Base-by-base conservation (phyloP, 2,797 vertebrate species). In the Sebastes paucispinis region DNA sequence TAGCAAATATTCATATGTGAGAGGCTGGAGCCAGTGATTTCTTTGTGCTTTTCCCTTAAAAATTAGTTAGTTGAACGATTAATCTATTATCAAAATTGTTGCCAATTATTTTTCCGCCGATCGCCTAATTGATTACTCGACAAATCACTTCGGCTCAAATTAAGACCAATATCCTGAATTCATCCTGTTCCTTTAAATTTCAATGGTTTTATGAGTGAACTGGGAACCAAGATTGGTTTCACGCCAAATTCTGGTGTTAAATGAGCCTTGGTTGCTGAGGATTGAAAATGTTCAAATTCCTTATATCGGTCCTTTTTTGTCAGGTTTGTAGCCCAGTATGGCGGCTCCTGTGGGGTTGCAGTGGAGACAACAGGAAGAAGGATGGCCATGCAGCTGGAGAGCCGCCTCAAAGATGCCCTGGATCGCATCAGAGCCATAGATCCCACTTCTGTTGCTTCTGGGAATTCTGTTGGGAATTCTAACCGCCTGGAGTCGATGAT, bases 261-360 rank as follows among this genome's bases (percentile, higher is more conserved):
- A 75, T 39, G 3, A 36, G 1, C 4, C 27, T 20, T 57, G 58
- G 8, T 54, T 63, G 14, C 11, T 69, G 22, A 55, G 5, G 16
- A 63, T 50, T 50, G 8, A 55, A 57, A 80, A 62, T 8, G 12
- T 29, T 31, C 0, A 69, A 27, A 69, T 66, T 8, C 36, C 80
- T 82, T 24, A 10, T 13, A 47, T 55, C 71, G 34, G 32, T 80
- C 62, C 25, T 66, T 63, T 59, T 52, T 34, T 39, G 27, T 92
- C 87, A 96, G 96, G 89, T 95, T 97, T 50, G 80, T 95, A 4
- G 88, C 92, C 10, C 90, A 91, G 90, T 93, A 96, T 4, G 91
- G 88, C 0, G 90, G 89, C 43, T 87, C 94, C 67, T 95, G 94
- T 16, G 29, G 94, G 3, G 14, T 76, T 0, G 83, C 85, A 0